Evolutionary conservation across 2,113 vertebrate species (phyloP).

Genomic region (Thoracochromis brauschi): DNA sequence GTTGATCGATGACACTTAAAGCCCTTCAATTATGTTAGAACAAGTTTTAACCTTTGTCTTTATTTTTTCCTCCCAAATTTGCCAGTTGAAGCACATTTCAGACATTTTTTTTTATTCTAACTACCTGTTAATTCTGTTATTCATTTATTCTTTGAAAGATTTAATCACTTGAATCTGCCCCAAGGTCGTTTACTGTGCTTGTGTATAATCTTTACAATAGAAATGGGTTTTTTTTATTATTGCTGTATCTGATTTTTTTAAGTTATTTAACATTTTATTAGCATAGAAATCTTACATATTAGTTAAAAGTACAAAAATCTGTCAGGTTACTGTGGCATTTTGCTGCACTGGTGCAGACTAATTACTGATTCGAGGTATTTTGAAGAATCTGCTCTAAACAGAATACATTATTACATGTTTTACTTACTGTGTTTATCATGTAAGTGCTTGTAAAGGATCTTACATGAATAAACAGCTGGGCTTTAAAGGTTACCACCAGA

Average conservation of each 20-base stretch:
- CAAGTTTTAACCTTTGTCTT: background rate
- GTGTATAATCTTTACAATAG: background rate
- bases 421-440: background rate
- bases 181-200: too few relatives aligned
- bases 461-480: background rate
- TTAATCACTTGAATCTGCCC: background rate
- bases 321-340: background rate
- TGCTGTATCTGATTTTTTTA: background rate
- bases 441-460: background rate
- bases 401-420: background rate
- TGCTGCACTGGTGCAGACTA: background rate
- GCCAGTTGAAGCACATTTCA: background rate
- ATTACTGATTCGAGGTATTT: background rate
- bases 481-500: conserved; percentile 36
- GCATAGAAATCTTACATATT: background rate
- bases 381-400: background rate
- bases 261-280: background rate
- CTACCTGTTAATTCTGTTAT: background rate
- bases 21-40: background rate
- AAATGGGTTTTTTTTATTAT: background rate
- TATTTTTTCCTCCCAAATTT: background rate
- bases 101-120: background rate
- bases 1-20: background rate
- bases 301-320: background rate
- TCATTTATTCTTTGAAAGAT: background rate